Evolutionary conservation across 2,888 invertebrate genomes (phyloP).

Genomic region (Omphaloscelis lunosa): DNA sequence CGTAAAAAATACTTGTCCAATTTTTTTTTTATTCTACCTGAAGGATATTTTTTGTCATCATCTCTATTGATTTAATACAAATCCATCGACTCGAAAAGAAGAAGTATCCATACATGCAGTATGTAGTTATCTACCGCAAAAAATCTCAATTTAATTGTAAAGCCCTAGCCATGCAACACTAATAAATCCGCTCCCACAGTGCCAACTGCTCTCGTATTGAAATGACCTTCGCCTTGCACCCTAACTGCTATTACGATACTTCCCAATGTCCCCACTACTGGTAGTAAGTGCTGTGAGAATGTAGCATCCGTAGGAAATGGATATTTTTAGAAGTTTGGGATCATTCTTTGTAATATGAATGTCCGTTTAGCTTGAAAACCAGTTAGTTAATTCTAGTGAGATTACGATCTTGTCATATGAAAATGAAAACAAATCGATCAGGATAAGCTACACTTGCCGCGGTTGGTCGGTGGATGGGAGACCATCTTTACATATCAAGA

Average conservation of each 20-base stretch:
- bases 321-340: constrained; percentile 16
- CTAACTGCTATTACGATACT: constrained; percentile 27
- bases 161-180: not conserved
- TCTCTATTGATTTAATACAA: not conserved
- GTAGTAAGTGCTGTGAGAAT: constrained; percentile 52
- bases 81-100: not conserved
- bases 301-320: constrained; percentile 7
- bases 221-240: constrained; percentile 64
- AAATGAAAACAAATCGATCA: too few species aligned
- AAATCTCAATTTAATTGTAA: not conserved
- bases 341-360: not conserved
- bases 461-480: too few species aligned
- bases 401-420: not conserved
- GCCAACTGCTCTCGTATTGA: constrained; percentile 45
- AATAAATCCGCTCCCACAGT: constrained; percentile 30
- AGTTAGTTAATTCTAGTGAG: not conserved
- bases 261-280: constrained; percentile 35
- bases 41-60: too few species aligned
- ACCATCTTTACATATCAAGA: too few species aligned
- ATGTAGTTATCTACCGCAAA: not conserved
- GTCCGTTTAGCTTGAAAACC: not conserved
- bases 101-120: not conserved
- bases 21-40: too few species aligned
- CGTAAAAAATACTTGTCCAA: too few species aligned
- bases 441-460: too few species aligned